A percentile compares a stretch with the other conserved stretches of the same genome.
These are phyloP conservation scores for Halyomorpha halys DNA, from an alignment of 1,140 invertebrate genomes.

Conservation along the genomic window DNA sequence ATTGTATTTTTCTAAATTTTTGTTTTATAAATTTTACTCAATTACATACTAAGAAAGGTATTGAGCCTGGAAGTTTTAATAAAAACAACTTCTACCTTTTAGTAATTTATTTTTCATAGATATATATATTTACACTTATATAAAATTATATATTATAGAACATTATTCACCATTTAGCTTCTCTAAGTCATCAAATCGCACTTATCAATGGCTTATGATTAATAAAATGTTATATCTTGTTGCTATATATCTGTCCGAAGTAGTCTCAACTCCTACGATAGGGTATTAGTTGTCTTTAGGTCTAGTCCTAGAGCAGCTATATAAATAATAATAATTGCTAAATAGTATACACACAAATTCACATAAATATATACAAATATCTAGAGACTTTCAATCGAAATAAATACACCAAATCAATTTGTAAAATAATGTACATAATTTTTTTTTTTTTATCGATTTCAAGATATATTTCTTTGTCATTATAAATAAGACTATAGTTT, in stretches of 20 bases:
- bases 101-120: slow-evolving; percentile 16
- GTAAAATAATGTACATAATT: slow-evolving; percentile 22
- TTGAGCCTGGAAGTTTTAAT: too few relatives aligned
- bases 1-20: too few relatives aligned
- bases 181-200: slow-evolving; percentile 15
- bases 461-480: slow-evolving; percentile 1
- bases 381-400: slow-evolving; percentile 19
- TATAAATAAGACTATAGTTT: slow-evolving; percentile 8
- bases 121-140: slow-evolving; percentile 19
- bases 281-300: slow-evolving; percentile 15
- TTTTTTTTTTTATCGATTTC: not conserved
- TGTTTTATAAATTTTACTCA: too few relatives aligned
- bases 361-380: slow-evolving; percentile 26
- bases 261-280: slow-evolving; percentile 4
- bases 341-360: slow-evolving; percentile 26
- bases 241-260: slow-evolving; percentile 9
- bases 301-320: slow-evolving; percentile 13
- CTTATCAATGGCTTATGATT: slow-evolving; percentile 11
- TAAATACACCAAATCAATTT: slow-evolving; percentile 25
- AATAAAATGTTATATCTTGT: slow-evolving; percentile 12
- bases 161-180: slow-evolving; percentile 17
- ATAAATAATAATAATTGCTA: slow-evolving; percentile 10
- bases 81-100: not conserved
- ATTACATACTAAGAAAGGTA: too few relatives aligned
- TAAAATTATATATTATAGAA: slow-evolving; percentile 18